A percentile compares a stretch with the other conserved stretches of the same genome.
phyloP scores from a whole-genome alignment of 2,888 invertebrate genomes.

The Melanchra persicariae region DNA sequence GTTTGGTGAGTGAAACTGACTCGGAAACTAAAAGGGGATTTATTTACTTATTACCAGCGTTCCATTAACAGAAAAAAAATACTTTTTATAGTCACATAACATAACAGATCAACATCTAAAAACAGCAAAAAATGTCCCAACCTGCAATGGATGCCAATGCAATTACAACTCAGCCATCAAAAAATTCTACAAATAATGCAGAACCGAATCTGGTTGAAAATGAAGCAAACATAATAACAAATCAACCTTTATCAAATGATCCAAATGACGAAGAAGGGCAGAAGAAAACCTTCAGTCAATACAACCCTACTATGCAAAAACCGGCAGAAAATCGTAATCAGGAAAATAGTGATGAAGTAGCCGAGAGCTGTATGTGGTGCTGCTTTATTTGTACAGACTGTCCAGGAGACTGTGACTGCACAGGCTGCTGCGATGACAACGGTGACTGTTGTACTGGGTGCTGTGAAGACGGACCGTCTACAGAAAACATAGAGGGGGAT shows the following conservation, averaged over 20 bases:
- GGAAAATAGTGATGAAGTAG: background rate
- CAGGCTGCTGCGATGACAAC: slow-evolving; percentile 13
- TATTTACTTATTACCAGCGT: background rate
- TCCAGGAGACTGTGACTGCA: background rate
- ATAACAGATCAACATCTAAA: background rate
- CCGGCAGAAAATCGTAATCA: background rate
- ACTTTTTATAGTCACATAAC: background rate
- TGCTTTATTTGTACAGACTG: background rate
- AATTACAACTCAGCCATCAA: slow-evolving; percentile 41
- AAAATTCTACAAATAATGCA: background rate
- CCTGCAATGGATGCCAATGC: background rate
- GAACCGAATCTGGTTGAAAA: background rate
- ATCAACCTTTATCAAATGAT: slow-evolving; percentile 27
- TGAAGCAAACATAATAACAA: slow-evolving; percentile 31
- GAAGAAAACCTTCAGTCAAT: slow-evolving; percentile 3
- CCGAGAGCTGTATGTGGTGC: background rate
- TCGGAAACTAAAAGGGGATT: background rate
- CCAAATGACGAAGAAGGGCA: slow-evolving; percentile 2
- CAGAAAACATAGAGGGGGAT: background rate
- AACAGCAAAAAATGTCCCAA: slow-evolving; percentile 3
- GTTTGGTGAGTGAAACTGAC: background rate
- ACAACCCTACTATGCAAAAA: background rate
- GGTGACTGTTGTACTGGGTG: slow-evolving; percentile 10
- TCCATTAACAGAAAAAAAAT: background rate
- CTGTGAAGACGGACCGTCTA: slow-evolving; percentile 10